phyloP scores from a whole-genome alignment of 2,113 vertebrate genomes.

The Coregonus clupeaformis region DNA sequence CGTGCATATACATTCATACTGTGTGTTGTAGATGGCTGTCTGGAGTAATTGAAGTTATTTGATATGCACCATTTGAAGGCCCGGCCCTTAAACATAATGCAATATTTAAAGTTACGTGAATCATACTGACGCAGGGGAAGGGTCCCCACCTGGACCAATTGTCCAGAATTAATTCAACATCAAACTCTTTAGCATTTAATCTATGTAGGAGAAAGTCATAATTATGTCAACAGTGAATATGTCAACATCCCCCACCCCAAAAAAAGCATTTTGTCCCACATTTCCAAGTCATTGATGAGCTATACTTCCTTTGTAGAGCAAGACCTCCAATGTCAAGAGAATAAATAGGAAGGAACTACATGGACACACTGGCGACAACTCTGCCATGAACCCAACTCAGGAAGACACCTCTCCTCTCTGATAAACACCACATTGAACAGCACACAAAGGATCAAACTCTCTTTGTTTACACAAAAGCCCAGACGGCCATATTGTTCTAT shows the following conservation, averaged over 20 bases:
- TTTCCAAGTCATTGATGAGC: neutral
- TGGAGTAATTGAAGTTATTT: constrained; percentile 66
- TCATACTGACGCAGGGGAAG: constrained; percentile 31
- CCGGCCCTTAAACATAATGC: constrained; percentile 47
- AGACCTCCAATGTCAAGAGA: neutral
- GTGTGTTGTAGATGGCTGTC: constrained; percentile 52
- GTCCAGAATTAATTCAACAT: constrained; percentile 6
- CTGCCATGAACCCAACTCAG: constrained; percentile 24
- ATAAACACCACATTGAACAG: constrained; percentile 42
- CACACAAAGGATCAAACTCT: constrained; percentile 31
- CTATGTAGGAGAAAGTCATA: no score
- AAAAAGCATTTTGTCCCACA: no score
- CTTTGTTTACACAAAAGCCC: constrained; percentile 34
- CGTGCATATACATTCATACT: constrained; percentile 54
- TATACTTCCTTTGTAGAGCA: neutral
- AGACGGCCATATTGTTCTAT: constrained; percentile 37
- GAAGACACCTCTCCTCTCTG: constrained; percentile 15
- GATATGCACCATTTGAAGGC: constrained; percentile 64
- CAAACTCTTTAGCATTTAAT: neutral
- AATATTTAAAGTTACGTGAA: constrained; percentile 50
- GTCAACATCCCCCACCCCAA: no score
- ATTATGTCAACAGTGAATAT: no score
- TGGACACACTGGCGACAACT: neutral
- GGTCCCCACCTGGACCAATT: constrained; percentile 32
- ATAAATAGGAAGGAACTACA: neutral